Evolutionary conservation across 2,113 vertebrate genomes (phyloP), one percentile per base, ranked within the genome.

Genomic region (Xenus cinereus): DNA sequence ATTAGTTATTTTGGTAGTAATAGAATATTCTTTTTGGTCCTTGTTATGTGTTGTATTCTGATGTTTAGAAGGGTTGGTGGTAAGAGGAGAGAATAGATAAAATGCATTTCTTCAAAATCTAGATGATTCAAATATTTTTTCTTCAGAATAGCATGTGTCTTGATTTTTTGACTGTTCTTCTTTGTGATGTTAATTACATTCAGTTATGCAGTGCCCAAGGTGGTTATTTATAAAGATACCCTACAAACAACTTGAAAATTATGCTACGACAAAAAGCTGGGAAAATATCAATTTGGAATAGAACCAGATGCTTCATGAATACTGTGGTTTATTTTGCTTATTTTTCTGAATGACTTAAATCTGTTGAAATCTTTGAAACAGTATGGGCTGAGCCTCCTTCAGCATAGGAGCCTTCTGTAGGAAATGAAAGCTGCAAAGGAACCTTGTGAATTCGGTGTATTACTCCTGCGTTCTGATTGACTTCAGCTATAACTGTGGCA

Each of bases 151-250:
- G 15, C 27, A 90, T 30, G 27, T 71, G 30, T 87, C 88, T 97
- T 91, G 66, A 83, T 80, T 87, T 59, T 78, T 81, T 39, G 27
- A 73, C 41, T 87, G 57, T 87, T 88, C 71, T 79, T 93, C 60
- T 93, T 87, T 84, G n/a, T 56, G 12, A 45, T 66, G 37, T 82
- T 95, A 94, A 81, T 97, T 96, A 71, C 83, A 94, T 97, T 96
- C 68, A 82, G 30, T 88, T 97, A 69, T 69, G 81, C 69, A 85
- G 63, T 93, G 75, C 72, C 77, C 45, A 37, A 41, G 71, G n/a
- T 27, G 37, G 28, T 64, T 82, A 76, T 93, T 97, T 73, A 71
- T 82, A 90, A 95, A 93, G 93, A 90, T 95, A 59, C 43, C 82
- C 60, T 95, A 84, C 85, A 91, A 92, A 93, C 48, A 83, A 45